Conservation (phyloP, 2,797 vertebrate genomes). For the Crenichthys baileyi region DNA sequence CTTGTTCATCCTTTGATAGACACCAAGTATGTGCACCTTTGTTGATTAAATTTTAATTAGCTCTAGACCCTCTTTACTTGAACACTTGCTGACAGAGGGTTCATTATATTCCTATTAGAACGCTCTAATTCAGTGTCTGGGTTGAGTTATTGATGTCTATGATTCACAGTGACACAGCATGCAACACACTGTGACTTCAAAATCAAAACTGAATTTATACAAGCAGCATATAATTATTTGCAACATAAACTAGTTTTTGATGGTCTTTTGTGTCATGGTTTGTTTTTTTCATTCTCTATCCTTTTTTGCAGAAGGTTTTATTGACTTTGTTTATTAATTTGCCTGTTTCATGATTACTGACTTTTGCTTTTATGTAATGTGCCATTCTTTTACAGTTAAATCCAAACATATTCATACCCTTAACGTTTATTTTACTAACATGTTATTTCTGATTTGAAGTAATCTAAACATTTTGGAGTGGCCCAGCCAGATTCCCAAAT, state of each 20-base stretch:
- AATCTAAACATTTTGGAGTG: not conserved
- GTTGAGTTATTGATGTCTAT: conserved; percentile 23
- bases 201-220: conserved; percentile 31
- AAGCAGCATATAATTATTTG: conserved; percentile 6
- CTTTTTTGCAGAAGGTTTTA: not conserved
- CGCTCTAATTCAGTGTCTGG: conserved; percentile 29
- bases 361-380: not conserved
- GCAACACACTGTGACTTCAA: conserved; percentile 8
- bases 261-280: not conserved
- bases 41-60: conserved; percentile 32
- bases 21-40: not conserved
- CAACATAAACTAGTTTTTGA: conserved; percentile 11
- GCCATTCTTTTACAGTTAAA: not conserved
- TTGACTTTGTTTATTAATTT: not conserved
- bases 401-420: not conserved
- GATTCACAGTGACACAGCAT: conserved; percentile 10
- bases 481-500: not conserved
- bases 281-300: not conserved
- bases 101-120: conserved; percentile 48
- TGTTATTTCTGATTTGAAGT: not conserved
- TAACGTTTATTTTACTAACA: no score
- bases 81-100: conserved; percentile 14
- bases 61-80: conserved; percentile 19
- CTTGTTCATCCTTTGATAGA: conserved; percentile 1
- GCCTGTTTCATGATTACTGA: not conserved